phyloP scores from a whole-genome alignment of 2,113 vertebrate genomes.

The Stomatorhinus ivindoensis region DNA sequence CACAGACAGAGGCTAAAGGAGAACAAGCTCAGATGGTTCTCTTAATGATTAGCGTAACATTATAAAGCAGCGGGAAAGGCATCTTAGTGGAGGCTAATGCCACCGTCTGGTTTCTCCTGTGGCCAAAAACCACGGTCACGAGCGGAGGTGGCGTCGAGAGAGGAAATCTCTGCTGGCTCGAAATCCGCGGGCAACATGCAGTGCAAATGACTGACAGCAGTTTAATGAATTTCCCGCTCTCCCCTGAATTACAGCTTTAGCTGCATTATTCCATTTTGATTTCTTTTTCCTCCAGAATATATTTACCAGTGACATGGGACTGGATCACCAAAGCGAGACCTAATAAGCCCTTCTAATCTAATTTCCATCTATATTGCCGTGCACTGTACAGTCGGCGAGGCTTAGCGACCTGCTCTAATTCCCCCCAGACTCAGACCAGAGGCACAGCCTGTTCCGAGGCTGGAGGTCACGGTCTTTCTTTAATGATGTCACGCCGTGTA shows the following conservation, averaged over 20 bases:
- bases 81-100: neutral
- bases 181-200: neutral
- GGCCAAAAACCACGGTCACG: neutral
- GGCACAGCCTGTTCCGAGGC: conserved; percentile 5
- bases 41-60: neutral
- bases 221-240: conserved; percentile 30
- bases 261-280: conserved; percentile 23
- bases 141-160: neutral
- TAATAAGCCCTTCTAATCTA: conserved; percentile 40
- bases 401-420: conserved; percentile 15
- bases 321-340: conserved; percentile 31
- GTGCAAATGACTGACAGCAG: conserved; percentile 25
- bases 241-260: conserved; percentile 15
- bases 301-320: conserved; percentile 33
- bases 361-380: conserved; percentile 46
- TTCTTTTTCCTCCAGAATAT: conserved; percentile 24
- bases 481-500: conserved; percentile 23
- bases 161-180: neutral
- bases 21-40: neutral
- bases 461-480: conserved; percentile 17
- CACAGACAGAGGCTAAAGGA: neutral
- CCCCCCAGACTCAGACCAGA: conserved; percentile 20
- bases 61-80: neutral
- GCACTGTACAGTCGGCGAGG: conserved; percentile 18
- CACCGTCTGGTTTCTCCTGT: neutral